Base-by-base conservation (phyloP, 2,888 invertebrate genomes). In the Diachrysia chrysitis region DNA sequence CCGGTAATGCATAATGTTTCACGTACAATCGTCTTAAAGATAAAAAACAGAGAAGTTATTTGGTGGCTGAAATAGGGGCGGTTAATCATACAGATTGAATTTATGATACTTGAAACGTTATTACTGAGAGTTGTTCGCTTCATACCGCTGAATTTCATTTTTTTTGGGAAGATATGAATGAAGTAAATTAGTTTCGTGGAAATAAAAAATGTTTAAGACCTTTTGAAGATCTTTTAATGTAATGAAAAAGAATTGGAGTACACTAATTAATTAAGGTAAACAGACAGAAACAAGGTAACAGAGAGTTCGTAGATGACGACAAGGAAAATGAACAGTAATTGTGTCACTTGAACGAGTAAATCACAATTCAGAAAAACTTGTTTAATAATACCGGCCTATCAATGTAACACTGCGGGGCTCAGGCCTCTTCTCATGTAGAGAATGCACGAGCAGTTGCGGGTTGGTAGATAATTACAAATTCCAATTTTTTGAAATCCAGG, bases 31-130 rank as follows among this genome's bases (percentile, higher is more conserved):
- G 25, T 63, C 53, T 56, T 14, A 58, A 68, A 57, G 71, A 73
- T 79, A 83, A 78, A 77, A 61, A 66, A 68, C 58, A 58, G 51
- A 66, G 64, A 79, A 79, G 69, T 62, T 78, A 80, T 84, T 58
- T 71, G 61, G 62, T 37, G 66, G 64, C 67, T 69, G 63, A 63
- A 79, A 81, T 73, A 59, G 61, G 60, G 71, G 67, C 78, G 66
- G 79, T 84, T 80, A 76, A 79, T 83, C 85, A 82, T 71, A 66
- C 65, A 68, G 66, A 70, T 69, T 72, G 70, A 76, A 85, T 85
- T 83, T 82, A 83, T 83, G 78, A 73, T 74, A 73, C 78, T 79
- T 53, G 48, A 80, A 82, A 82, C 69, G 79, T 76, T 75, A 81
- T 74, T 76, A 74, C 69, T 37, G 48, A 21, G 77, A 69, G 71